phyloP scores from a whole-genome alignment of 2,797 vertebrate species.

The Eutrigla gurnardus region DNA sequence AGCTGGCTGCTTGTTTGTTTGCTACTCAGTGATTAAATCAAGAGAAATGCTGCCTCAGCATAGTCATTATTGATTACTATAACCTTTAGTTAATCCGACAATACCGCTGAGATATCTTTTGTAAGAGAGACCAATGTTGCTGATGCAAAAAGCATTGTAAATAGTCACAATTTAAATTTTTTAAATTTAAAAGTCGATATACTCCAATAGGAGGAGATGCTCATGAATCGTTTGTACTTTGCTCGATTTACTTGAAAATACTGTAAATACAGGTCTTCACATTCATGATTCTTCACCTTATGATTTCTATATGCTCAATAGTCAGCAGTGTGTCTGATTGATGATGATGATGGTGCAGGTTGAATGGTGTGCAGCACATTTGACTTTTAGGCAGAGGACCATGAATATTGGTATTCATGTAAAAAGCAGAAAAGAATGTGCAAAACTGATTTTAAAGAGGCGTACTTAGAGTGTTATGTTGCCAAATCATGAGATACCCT shows the following conservation, averaged over 20 bases:
- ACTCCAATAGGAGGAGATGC: neutral
- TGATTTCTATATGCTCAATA: neutral
- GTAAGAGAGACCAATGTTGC: neutral
- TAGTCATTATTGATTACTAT: conserved; percentile 36
- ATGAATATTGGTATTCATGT: neutral
- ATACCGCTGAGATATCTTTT: conserved; percentile 19
- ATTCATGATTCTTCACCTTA: neutral
- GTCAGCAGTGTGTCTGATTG: neutral
- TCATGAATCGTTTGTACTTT: neutral
- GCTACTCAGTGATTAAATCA: conserved; percentile 38
- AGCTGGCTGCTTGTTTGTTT: conserved; percentile 23
- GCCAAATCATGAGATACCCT: neutral
- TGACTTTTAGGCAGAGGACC: neutral
- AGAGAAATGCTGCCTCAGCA: conserved; percentile 37
- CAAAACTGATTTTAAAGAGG: neutral
- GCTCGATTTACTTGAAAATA: conserved; percentile 1
- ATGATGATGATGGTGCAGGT: too few relatives aligned
- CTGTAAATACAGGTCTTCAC: neutral
- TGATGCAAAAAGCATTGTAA: conserved; percentile 6
- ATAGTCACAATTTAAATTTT: neutral
- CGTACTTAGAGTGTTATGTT: neutral
- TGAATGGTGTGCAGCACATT: neutral
- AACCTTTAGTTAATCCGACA: conserved; percentile 47
- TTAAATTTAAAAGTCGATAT: neutral
- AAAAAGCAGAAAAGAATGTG: neutral